Percentiles rank a stretch among this genome's conserved stretches.
Evolutionary conservation across 1,140 invertebrate species (phyloP).

Genomic region (Camponotus pennsylvanicus): DNA sequence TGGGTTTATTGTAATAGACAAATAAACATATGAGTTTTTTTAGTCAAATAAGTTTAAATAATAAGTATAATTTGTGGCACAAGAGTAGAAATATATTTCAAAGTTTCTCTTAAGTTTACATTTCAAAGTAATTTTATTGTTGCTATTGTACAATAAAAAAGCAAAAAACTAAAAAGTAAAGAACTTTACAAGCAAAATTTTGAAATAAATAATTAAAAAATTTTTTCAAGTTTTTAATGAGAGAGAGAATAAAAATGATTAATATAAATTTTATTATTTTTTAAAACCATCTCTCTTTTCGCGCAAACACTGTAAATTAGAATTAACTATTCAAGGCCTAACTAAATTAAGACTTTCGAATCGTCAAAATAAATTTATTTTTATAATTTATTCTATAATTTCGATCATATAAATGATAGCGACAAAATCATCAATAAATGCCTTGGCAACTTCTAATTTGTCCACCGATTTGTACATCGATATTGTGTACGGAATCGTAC

Average conservation of each 20-base stretch:
- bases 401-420: neutral
- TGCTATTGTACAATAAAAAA: neutral
- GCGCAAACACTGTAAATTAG: neutral
- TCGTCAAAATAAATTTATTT: neutral
- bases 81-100: constrained; percentile 12
- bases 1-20: neutral
- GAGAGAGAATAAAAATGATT: neutral
- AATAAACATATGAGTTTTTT: neutral
- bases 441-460: constrained; percentile 33
- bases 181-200: neutral
- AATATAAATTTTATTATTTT: neutral
- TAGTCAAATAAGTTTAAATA: neutral
- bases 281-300: neutral
- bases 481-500: constrained; percentile 29
- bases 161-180: neutral
- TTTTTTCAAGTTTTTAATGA: neutral
- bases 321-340: neutral
- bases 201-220: neutral
- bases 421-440: constrained; percentile 7
- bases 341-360: neutral
- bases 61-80: neutral
- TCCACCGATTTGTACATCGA: constrained; percentile 42
- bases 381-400: neutral
- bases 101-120: constrained; percentile 15
- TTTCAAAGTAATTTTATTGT: neutral